Evolutionary conservation across 2,113 vertebrate species (phyloP).

Genomic region (Tiliqua scincoides): DNA sequence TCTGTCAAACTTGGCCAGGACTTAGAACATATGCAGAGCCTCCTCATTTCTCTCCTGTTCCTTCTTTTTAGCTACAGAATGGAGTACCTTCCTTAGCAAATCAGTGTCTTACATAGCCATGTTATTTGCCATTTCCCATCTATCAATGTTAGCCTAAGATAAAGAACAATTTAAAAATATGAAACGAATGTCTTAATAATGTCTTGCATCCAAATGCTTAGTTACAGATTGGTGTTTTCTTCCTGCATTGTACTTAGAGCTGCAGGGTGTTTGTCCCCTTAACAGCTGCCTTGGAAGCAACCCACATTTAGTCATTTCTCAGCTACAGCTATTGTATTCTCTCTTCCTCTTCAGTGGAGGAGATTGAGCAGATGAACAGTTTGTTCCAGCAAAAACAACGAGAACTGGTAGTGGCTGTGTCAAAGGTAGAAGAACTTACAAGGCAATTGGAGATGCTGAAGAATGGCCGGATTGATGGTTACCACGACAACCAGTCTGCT

Average conservation of each 20-base stretch:
- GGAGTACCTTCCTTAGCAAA: not conserved
- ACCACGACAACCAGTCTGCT: slow-evolving; percentile 89
- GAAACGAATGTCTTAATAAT: rapidly evolving
- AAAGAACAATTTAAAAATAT: not conserved
- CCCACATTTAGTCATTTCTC: slow-evolving; percentile 58
- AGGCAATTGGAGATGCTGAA: slow-evolving; percentile 95
- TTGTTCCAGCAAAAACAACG: slow-evolving; percentile 97
- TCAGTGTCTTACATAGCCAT: not conserved
- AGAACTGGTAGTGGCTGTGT: slow-evolving; percentile 89
- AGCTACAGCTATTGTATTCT: slow-evolving; percentile 63
- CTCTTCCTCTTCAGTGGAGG: slow-evolving; percentile 84
- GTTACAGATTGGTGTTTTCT: not conserved
- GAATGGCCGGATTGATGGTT: slow-evolving; percentile 89
- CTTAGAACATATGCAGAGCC: not conserved
- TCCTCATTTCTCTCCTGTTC: not conserved
- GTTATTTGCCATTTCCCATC: not conserved
- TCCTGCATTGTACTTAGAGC: not conserved
- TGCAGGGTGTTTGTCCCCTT: slow-evolving; percentile 38
- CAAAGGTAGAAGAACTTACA: slow-evolving; percentile 94
- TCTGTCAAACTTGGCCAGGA: not conserved
- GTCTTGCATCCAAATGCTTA: not conserved
- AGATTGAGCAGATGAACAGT: slow-evolving; percentile 98
- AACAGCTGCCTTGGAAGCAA: slow-evolving; percentile 42
- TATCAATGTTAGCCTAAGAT: not conserved
- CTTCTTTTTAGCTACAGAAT: not conserved